Base-by-base conservation (phyloP, 2,797 vertebrate species). In the Typhlichthys subterraneus region DNA sequence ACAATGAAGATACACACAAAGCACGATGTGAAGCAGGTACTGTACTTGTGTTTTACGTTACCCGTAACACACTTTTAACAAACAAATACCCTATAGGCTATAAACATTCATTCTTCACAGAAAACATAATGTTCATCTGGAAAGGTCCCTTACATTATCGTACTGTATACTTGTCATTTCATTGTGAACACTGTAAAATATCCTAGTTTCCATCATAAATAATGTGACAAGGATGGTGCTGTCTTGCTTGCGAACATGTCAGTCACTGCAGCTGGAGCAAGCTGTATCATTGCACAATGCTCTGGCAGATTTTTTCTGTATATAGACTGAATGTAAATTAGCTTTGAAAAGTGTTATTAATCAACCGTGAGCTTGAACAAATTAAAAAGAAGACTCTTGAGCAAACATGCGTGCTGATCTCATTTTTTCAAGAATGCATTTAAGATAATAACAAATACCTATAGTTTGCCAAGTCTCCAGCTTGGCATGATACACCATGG, bases 291-390 rank as follows among this genome's bases (percentile, higher is more conserved):
- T 69, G 69, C 60, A 51, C 72, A 84, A 85, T 69, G 38, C 72
- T 76, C 81, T 67, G 84, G 80, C 79, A 85, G 88, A 86, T 12
- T 23, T 8, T 53, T 6, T 77, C 84, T 33, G 23, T n/a, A 70
- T 73, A 59, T 74, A 83, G 83, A 79, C 79, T 80, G 87, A 86
- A 87, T 87, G 86, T 84, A 81, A 80, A 87, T 80, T 78, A 82
- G 84, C 66, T 70, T 76, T 68, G 80, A 78, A 75, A 87, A 87
- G 60, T 81, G 79, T 67, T 81, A 86, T 88, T 87, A 87, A 88
- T 86, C 79, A 89, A 88, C 87, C 85, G 87, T 85, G 85, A 87
- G 79, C 80, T 55, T 54, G 23, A 23, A 83, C 81, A 87, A 88
- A 89, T 87, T 89, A 87, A 86, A 88, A 82, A 42, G 6, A 42